Evolutionary conservation across 2,888 invertebrate genomes (phyloP), one percentile per base, ranked within the genome.

Genomic region (Drosophila yooni): DNA sequence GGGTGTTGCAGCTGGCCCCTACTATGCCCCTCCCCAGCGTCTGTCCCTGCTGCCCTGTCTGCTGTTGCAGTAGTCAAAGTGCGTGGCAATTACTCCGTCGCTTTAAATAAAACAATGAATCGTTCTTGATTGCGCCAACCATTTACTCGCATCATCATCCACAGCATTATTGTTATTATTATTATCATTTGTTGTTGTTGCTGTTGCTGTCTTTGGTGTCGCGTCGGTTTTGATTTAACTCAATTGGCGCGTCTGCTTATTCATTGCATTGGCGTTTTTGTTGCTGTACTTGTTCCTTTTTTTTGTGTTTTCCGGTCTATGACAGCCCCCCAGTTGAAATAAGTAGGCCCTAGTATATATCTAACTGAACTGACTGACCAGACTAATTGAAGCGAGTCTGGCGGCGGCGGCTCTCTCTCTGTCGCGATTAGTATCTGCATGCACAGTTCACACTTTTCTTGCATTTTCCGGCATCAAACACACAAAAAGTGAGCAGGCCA

Each of bases 391-490:
- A 88, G 77, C 84, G 88, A 83, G 81, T 84, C 87, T 81, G 74
- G 68, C 74, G 38, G 13, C 46, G 21, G 46, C 46, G 25, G 62
- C 56, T 74, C 62, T 58, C 56, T 58, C 51, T 31, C 61, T 54
- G n/a, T 15, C 27, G 56, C 78, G 88, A 85, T 85, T 74, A 72
- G 73, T 85, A 84, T 84, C 84, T 83, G 84, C 71, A 91, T 91
- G 91, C 91, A 88, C 91, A 92, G 84, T 92, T 92, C 92, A 88
- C 92, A 91, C 92, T 90, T 86, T 81, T 76, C 66, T 68, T 79
- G 77, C 89, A 83, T 88, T 84, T 85, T 83, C 86, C 85, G 74
- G 76, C 78, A 69, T 27, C 43, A 15, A 18, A 10, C 34, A 53
- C n/a, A 52, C 53, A 76, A 71, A 79, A 68, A 74, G 58, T 69